These are phyloP conservation scores for Anisognathus igniventris DNA, from an alignment of 2,797 vertebrate species.

Conservation along the genomic window DNA sequence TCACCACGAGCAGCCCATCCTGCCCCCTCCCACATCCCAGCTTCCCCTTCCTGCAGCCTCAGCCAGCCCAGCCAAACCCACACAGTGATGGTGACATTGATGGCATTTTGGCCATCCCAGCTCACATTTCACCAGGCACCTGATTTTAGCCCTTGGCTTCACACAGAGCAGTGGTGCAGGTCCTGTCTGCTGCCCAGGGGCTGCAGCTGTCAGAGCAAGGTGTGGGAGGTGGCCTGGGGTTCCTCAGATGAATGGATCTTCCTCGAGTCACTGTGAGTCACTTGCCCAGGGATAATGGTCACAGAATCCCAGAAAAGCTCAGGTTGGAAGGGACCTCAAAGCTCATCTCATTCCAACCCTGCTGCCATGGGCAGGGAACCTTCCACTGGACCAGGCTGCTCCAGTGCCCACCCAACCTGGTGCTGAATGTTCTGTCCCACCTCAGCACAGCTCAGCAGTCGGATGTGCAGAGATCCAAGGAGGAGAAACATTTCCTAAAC, in stretches of 20 bases:
- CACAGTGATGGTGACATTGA: too few relatives aligned
- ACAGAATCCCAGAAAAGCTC: not conserved
- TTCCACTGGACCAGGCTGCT: not conserved
- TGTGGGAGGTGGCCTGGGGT: not conserved
- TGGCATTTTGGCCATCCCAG: not conserved
- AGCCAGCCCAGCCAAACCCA: not conserved
- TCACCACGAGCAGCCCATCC: not conserved
- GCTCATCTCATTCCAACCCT: not conserved
- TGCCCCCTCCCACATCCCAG: not conserved
- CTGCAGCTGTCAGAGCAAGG: not conserved
- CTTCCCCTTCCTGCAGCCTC: not conserved
- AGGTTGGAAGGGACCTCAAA: not conserved
- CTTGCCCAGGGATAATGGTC: not conserved
- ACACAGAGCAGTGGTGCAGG: not conserved
- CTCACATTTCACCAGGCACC: not conserved
- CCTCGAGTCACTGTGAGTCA: not conserved
- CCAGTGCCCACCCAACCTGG: not conserved
- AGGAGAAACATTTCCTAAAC: not conserved
- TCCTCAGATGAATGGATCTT: not conserved
- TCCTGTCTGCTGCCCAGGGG: not conserved
- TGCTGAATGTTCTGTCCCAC: not conserved
- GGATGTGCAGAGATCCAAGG: fast-evolving
- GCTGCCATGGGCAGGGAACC: not conserved
- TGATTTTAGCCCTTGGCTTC: not conserved
- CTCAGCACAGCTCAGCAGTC: not conserved